Base-by-base conservation (phyloP, 2,113 vertebrate species). In the Plecturocebus donacophilus region DNA sequence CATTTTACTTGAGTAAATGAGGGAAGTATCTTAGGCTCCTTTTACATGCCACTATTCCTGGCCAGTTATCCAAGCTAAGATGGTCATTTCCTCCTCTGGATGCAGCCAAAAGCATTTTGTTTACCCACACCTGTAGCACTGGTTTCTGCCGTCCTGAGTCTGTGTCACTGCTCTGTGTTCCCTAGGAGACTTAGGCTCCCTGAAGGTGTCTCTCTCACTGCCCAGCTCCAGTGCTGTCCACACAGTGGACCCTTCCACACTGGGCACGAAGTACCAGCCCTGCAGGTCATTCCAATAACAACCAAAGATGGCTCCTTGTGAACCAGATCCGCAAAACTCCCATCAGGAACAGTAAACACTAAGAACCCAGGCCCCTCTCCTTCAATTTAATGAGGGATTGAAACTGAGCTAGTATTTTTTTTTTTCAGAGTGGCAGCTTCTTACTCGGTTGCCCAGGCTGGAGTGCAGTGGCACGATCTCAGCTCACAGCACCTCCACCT, bases 41-140 rank as follows among this genome's bases (percentile, higher is more conserved):
- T 71, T 83, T n/a, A 71, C 81, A 61, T 16, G 30, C 30, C 66
- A 12, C 25, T 20, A 3, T 14, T 91, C 82, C 64, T 25, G 61
- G 38, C 17, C 49, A 47, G 0, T 52, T 5, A 40, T 20, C 58
- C 64, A 58, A 66, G 71, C n/a, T 61, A 21, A 64, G 38, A 71
- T 1, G n/a, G 30, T 49, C 21, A 16, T 30, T 81, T 61, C 84
- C 71, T 77, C 49, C 76, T 42, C 52, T n/a, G 49, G 16, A 79
- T 0, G 0, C 16, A 19, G 17, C 23, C n/a, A n/a, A 20, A 0
- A 13, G 49, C 11, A 3, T 83, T 66, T 47, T 58, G 66, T 35
- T 80, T 83, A 13, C 19, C 17, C 17, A 2, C 0, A 23, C 42
- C 27, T 56, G 0, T 2, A 20, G 47, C 25, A 1, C 54, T 0